Conservation (phyloP, 92 coral and sea anemone genomes). For the Phenganax marumi region DNA sequence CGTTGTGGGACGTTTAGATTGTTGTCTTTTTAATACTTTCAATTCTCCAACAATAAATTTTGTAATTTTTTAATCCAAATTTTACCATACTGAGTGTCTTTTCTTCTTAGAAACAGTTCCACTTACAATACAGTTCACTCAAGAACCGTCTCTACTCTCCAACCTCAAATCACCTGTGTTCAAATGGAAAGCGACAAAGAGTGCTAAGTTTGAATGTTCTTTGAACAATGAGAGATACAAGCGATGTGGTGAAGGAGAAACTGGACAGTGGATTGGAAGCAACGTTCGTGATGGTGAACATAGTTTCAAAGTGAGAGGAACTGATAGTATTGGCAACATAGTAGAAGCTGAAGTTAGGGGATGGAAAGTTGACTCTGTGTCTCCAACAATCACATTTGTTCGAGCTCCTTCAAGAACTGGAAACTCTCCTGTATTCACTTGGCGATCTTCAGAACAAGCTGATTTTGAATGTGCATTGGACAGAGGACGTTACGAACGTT, state of each 20-base stretch:
- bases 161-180: background rate
- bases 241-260: constrained; percentile 17
- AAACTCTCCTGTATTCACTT: background rate
- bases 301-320: constrained; percentile 25
- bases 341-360: constrained; percentile 4
- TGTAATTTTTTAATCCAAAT: background rate
- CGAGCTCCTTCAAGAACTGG: background rate
- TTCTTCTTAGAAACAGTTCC: background rate
- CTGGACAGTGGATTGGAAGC: constrained; percentile 11
- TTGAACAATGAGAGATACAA: background rate
- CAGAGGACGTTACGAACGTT: background rate
- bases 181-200: background rate
- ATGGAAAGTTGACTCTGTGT: constrained; percentile 15
- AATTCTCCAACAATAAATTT: no score
- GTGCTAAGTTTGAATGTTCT: constrained; percentile 8
- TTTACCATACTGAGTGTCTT: background rate
- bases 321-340: constrained; percentile 11
- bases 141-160: background rate
- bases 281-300: constrained; percentile 28
- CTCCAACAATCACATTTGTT: background rate
- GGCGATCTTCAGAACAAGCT: constrained; percentile 14
- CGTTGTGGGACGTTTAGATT: background rate
- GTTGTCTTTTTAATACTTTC: background rate
- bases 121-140: background rate
- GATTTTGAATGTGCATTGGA: constrained; percentile 1